Evolutionary conservation across 2,797 vertebrate species (phyloP).

Genomic region (Melanotaenia nigrans): DNA sequence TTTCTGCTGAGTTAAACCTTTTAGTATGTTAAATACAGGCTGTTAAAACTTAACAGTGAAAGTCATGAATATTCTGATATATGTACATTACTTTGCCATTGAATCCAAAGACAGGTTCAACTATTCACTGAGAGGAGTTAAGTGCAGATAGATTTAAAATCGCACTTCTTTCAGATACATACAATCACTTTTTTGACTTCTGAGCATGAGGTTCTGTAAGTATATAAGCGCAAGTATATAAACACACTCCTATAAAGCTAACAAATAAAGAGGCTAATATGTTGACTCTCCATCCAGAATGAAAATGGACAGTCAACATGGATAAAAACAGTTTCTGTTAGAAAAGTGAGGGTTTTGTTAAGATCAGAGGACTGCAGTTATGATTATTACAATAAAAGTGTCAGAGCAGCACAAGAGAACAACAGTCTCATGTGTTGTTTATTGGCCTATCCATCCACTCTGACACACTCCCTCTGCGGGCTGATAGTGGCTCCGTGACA

Average conservation of each 20-base stretch:
- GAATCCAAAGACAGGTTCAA: slow-evolving; percentile 23
- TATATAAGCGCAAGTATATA: no score
- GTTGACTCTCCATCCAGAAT: neutral
- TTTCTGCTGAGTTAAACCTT: slow-evolving; percentile 17
- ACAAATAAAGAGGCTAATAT: neutral
- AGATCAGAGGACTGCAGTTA: neutral
- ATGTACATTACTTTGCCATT: slow-evolving; percentile 35
- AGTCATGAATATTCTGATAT: neutral
- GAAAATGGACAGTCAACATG: neutral
- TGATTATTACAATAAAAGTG: slow-evolving; percentile 1
- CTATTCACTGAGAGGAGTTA: neutral
- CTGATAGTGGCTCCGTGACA: neutral
- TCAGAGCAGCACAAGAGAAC: neutral
- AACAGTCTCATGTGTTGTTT: slow-evolving; percentile 2
- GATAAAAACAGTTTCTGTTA: neutral
- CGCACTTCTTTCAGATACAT: slow-evolving; percentile 16
- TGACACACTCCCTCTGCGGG: neutral
- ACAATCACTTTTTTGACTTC: slow-evolving; percentile 16
- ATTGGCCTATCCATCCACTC: neutral
- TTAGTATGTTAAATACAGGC: slow-evolving; percentile 54
- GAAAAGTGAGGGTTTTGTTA: no score
- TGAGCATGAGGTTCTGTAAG: slow-evolving; percentile 1
- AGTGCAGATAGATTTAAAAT: neutral
- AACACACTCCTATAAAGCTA: neutral
- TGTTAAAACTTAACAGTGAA: slow-evolving; percentile 41